phyloP scores from a whole-genome alignment of 2,888 invertebrate species.

The Parelbella ahira region DNA sequence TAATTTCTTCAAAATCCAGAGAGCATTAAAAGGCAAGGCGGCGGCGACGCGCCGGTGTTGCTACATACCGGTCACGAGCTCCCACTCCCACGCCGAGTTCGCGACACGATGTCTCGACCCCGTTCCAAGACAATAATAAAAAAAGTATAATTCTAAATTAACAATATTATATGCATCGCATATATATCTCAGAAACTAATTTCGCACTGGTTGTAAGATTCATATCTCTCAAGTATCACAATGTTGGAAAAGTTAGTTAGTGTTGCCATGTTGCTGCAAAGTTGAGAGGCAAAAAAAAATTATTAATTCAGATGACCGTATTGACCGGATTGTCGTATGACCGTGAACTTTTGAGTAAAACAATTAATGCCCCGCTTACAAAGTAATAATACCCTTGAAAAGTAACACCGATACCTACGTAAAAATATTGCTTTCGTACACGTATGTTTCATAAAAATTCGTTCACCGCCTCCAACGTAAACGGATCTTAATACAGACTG shows the following conservation, averaged over 20 bases:
- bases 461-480: slow-evolving; percentile 14
- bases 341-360: slow-evolving; percentile 9
- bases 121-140: slow-evolving; percentile 8
- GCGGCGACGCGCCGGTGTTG: slow-evolving; percentile 32
- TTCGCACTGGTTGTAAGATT: neutral
- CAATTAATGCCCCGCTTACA: slow-evolving; percentile 32
- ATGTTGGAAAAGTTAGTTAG: slow-evolving; percentile 26
- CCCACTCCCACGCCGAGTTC: slow-evolving; percentile 6
- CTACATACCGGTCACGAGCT: slow-evolving; percentile 1
- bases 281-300: slow-evolving; percentile 27
- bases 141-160: slow-evolving; percentile 14
- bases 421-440: slow-evolving; percentile 16
- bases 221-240: slow-evolving; percentile 32
- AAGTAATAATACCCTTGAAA: slow-evolving; percentile 20
- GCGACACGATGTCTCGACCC: slow-evolving; percentile 3
- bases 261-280: too few relatives aligned
- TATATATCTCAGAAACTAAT: slow-evolving; percentile 17
- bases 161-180: slow-evolving; percentile 10
- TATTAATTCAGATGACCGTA: slow-evolving; percentile 11
- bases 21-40: slow-evolving; percentile 77
- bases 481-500: slow-evolving; percentile 15
- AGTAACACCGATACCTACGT: slow-evolving; percentile 13
- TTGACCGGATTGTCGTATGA: slow-evolving; percentile 6
- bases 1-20: slow-evolving; percentile 72
- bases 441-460: slow-evolving; percentile 10